Percentiles rank a stretch among this genome's conserved stretches.
phyloP scores from a whole-genome alignment of 2,113 vertebrate genomes.

The Semnornis frantzii region DNA sequence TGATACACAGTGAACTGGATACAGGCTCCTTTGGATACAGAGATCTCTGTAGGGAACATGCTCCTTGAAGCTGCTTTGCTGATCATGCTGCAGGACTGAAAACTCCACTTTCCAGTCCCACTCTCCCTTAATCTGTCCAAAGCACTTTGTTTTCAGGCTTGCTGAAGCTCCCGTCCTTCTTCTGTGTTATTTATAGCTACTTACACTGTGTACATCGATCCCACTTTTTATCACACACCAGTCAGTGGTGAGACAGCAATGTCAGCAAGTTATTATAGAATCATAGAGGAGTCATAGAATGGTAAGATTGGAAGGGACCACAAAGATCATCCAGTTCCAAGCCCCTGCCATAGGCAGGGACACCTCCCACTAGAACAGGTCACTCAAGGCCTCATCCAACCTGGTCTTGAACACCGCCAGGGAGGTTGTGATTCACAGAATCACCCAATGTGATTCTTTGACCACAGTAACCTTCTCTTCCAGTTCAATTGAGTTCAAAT shows the following conservation, averaged over 20 bases:
- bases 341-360: too few species aligned
- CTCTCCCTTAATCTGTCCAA: neutral
- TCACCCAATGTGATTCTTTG: too few species aligned
- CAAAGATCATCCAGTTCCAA: too few species aligned
- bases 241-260: neutral
- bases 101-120: neutral
- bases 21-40: neutral
- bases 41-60: neutral
- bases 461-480: too few species aligned
- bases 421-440: too few species aligned
- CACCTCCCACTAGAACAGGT: too few species aligned
- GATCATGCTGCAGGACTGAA: neutral
- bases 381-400: too few species aligned
- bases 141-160: neutral
- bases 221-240: neutral
- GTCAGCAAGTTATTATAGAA: neutral
- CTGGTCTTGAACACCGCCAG: too few species aligned
- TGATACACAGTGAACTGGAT: neutral
- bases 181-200: neutral
- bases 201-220: neutral
- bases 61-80: neutral
- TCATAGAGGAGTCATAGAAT: too few species aligned
- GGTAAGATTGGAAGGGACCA: too few species aligned
- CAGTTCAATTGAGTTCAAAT: too few species aligned
- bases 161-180: neutral